Conservation (phyloP, 2,797 vertebrate genomes). For the Clamator glandarius region DNA sequence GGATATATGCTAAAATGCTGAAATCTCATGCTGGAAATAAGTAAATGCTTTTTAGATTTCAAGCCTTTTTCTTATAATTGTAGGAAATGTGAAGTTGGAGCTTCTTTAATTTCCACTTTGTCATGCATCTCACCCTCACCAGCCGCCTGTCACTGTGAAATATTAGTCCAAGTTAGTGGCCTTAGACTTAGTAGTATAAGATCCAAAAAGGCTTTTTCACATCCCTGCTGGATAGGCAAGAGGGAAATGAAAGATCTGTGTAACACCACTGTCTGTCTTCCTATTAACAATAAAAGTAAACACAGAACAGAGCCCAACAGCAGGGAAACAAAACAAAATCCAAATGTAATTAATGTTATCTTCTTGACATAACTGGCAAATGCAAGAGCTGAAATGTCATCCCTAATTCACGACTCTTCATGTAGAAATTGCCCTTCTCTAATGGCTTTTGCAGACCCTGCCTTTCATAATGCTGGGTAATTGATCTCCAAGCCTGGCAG, state of each 20-base stretch:
- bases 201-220: neutral
- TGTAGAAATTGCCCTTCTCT: slow-evolving; percentile 52
- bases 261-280: neutral
- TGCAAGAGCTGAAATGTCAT: slow-evolving; percentile 65
- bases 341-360: slow-evolving; percentile 67
- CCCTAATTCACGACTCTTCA: slow-evolving; percentile 50
- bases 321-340: slow-evolving; percentile 62
- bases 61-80: neutral
- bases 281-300: neutral
- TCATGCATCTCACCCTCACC: neutral
- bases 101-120: neutral
- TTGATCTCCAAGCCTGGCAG: slow-evolving; percentile 51
- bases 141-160: neutral
- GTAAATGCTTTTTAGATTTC: neutral
- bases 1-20: neutral
- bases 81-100: neutral
- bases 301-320: slow-evolving; percentile 59
- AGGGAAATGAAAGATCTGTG: neutral
- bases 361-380: slow-evolving; percentile 62
- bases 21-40: neutral
- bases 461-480: slow-evolving; percentile 55
- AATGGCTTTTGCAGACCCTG: slow-evolving; percentile 60
- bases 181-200: neutral
- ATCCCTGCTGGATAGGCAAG: neutral
- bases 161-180: neutral